A percentile compares a stretch with the other conserved stretches of the same genome.
These are phyloP conservation scores for Drosophila ezoana DNA, from an alignment of 2,888 invertebrate species.

Conservation along the genomic window DNA sequence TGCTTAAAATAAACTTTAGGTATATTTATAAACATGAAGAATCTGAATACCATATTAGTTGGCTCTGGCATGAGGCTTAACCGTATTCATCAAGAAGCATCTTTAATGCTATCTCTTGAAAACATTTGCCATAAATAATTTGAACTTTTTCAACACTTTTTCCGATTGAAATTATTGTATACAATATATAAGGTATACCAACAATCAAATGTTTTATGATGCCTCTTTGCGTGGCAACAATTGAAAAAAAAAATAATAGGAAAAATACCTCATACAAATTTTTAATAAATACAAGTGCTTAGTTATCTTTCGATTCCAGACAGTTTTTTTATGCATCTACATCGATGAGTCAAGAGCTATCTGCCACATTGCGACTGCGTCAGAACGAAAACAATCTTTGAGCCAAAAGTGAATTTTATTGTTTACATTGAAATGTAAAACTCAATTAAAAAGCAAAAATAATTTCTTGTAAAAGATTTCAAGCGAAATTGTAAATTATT, in stretches of 20 bases:
- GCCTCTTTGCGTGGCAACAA: constrained; percentile 3
- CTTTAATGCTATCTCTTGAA: no score
- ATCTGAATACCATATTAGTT: no score
- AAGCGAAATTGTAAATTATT: neutral
- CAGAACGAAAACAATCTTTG: neutral
- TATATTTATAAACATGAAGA: no score
- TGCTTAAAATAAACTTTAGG: no score
- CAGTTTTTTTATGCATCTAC: neutral
- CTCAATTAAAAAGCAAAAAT: neutral
- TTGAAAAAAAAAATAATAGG: no score
- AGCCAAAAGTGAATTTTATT: neutral
- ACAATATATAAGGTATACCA: neutral
- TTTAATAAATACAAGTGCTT: neutral
- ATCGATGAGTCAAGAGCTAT: neutral
- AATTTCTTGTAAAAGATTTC: neutral
- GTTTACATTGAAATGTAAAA: neutral
- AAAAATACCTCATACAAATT: neutral
- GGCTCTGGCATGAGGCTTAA: no score
- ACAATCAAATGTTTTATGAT: neutral
- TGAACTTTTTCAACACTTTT: no score
- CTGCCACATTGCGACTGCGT: no score
- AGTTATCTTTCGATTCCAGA: neutral
- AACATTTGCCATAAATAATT: no score
- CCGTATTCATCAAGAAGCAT: no score
- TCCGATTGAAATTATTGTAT: neutral